phyloP scores from a whole-genome alignment of 2,113 vertebrate genomes.

The Hemibagrus wyckioides region DNA sequence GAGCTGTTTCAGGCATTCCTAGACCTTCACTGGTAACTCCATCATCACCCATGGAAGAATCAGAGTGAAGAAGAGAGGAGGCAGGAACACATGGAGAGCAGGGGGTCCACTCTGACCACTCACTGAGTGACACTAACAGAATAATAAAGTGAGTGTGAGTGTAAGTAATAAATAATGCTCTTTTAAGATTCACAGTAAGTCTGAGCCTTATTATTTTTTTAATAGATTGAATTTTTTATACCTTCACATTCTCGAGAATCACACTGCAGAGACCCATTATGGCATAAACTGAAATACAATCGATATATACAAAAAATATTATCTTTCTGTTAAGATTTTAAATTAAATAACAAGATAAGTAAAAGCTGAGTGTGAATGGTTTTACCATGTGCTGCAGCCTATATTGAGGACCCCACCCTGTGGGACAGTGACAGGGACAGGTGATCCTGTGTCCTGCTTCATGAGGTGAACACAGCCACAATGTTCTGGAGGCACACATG shows the following conservation, averaged over 20 bases:
- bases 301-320: neutral
- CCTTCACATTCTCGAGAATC: slow-evolving; percentile 79
- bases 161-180: neutral
- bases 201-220: neutral
- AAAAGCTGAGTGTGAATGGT: slow-evolving; percentile 35
- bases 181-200: neutral
- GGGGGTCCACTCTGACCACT: slow-evolving; percentile 84
- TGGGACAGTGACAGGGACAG: slow-evolving; percentile 64
- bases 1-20: neutral
- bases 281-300: slow-evolving; percentile 74
- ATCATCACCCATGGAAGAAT: neutral
- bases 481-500: slow-evolving; percentile 69
- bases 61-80: slow-evolving; percentile 8
- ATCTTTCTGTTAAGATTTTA: neutral
- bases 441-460: slow-evolving; percentile 53
- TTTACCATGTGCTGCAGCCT: slow-evolving; percentile 87
- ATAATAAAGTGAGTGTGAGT: neutral
- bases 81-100: slow-evolving; percentile 78
- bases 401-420: slow-evolving; percentile 67
- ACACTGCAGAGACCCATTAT: slow-evolving; percentile 75
- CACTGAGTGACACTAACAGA: slow-evolving; percentile 75
- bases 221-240: slow-evolving; percentile 54
- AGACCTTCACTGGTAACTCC: neutral
- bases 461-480: slow-evolving; percentile 77
- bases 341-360: neutral